Base-by-base conservation (phyloP, 2,888 invertebrate species). In the Acrobasis suavella region DNA sequence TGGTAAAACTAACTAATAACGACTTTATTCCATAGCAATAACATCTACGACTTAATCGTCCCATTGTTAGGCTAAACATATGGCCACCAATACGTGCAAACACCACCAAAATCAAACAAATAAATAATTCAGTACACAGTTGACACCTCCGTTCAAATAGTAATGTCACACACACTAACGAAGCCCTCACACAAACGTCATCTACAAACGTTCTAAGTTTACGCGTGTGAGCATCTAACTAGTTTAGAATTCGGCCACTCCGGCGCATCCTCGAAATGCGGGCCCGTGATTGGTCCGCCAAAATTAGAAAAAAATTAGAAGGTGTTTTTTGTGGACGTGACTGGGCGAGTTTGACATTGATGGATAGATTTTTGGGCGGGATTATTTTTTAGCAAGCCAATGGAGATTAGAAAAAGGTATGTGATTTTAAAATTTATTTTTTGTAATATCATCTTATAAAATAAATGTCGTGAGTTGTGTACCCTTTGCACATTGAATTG, bases 81-180 rank as follows among this genome's bases (percentile, higher is more conserved):
- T 46, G 14, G 46, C 14, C 37, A 38, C 2, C n/a, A 46, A 12
- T 52, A 42, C 37, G 37, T 37, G 16, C 14, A 22, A 39, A 62
- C 37, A 76, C 69, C 65, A 74, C 82, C 82, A 67, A 84, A 84
- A 81, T 77, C 72, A 68, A 67, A 67, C 67, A 63, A 61, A 73
- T 82, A 73, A 81, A 77, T 79, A 72, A 87, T 86, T 83, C 86
- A 76, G 63, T 65, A 52, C 75, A 73, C 76, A 67, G 69, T 67
- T 77, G 75, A 83, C 85, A 82, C 83, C 77, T 76, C 78, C 85
- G 87, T 87, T 87, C 83, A 84, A 83, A 88, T 87, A 87, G 79
- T 85, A 89, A 87, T 87, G 62, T 38, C 74, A 73, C 79, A 65
- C 81, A 80, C 76, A 79, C 76, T 72, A 49, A 62, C n/a, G 66